Evolutionary conservation across 1,140 invertebrate genomes (phyloP).

Genomic region (Triops longicaudatus): DNA sequence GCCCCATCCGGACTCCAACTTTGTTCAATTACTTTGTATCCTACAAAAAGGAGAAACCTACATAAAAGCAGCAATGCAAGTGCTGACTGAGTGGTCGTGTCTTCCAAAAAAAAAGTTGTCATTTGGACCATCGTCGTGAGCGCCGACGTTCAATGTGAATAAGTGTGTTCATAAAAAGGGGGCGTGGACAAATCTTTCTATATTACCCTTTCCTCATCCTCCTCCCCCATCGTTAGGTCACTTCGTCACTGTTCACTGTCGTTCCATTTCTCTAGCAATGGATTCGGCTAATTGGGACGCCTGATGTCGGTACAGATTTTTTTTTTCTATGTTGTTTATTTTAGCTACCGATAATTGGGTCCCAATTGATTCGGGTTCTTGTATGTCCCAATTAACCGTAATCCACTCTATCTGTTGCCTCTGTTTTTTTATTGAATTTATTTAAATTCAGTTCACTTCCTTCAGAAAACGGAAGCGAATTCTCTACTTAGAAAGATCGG

Average conservation of each 20-base stretch:
- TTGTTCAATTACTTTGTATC: neutral
- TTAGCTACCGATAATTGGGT: no score
- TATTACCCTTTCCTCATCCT: neutral
- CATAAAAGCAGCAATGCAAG: neutral
- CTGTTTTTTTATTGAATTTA: neutral
- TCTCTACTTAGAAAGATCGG: neutral
- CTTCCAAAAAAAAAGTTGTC: slow-evolving; percentile 8
- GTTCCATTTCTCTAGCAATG: neutral
- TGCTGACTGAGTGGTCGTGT: slow-evolving; percentile 14
- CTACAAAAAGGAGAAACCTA: neutral
- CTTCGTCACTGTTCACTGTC: slow-evolving; percentile 11
- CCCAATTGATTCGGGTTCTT: no score
- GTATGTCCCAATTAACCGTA: no score
- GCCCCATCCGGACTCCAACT: neutral
- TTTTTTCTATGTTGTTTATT: no score
- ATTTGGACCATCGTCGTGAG: neutral
- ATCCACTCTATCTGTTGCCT: neutral
- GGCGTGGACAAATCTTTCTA: neutral
- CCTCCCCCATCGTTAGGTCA: neutral
- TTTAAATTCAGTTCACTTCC: neutral
- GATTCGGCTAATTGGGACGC: no score
- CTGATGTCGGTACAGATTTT: no score
- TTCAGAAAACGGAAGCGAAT: neutral
- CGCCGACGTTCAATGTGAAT: neutral
- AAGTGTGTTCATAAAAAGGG: neutral